Base-by-base conservation (phyloP, 2,113 vertebrate genomes). In the Piprites chloris region DNA sequence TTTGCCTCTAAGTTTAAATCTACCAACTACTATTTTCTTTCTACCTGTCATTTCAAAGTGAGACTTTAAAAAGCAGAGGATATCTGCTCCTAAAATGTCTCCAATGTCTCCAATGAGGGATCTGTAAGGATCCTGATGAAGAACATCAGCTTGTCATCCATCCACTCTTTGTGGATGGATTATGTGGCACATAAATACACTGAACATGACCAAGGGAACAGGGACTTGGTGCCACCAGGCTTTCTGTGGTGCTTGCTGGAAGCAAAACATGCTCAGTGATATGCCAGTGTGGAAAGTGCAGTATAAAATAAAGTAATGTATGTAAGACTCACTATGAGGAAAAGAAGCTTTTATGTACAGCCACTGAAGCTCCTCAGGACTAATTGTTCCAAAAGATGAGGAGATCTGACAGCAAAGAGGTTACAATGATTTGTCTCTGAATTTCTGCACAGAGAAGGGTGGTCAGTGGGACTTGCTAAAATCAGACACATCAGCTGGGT, bases 281-380 rank as follows among this genome's bases (percentile, higher is more conserved):
- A 32, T 9, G 14, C n/a, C 47, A 4, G 9, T 13, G 12, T 0
- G 3, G 37, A 59, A 5, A 9, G 0, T 2, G 1, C 30, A 23
- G 27, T 28, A 22, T 41, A 49, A 61, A 90, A 46, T 7, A 49
- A 21, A 12, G 8, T 9, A 52, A 23, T 0, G 1, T 8, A 3
- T 7, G 9, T 14, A 39, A 78, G 39, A 28, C 12, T 42, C 9
- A 9, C 71, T 44, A 3, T n/a, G 52, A 35, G 30, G 11, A 9
- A 59, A 55, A 39, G n/a, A 19, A 23, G 41, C 4, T 2, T 76
- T 44, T 6, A 21, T 3, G 11, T 47, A 35, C 24, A 50, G 14
- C 20, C 2, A 4, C 9, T 26, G 59, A n/a, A 80, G 89, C 7
- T 62, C 30, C 23, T 39, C 30, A 33, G 42, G 35, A 67, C 23